Evolutionary conservation across 2,888 invertebrate species (phyloP).

Genomic region (Sminthurides aquaticus): DNA sequence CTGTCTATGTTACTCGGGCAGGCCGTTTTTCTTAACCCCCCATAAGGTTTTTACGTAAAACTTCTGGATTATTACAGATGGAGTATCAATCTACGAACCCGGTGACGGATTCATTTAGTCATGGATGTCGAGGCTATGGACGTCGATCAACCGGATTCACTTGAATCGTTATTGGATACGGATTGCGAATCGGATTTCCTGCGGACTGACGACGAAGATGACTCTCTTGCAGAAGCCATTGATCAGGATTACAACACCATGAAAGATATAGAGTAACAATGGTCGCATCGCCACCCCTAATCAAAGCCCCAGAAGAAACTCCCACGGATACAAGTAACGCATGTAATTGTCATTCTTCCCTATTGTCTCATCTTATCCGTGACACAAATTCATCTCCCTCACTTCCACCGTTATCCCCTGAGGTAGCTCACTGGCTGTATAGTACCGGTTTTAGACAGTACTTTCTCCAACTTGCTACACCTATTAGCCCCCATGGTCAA

Average conservation of each 20-base stretch:
- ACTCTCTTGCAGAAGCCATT: background rate
- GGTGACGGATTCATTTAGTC: no score
- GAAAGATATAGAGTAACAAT: background rate
- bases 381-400: background rate
- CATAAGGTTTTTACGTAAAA: background rate
- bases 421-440: background rate
- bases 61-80: background rate
- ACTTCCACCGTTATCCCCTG: background rate
- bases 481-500: no score
- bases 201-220: no score
- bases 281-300: background rate
- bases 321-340: background rate
- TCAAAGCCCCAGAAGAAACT: background rate
- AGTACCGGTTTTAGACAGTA: no score
- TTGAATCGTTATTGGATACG: background rate
- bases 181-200: no score
- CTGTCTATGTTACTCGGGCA: background rate
- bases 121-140: no score
- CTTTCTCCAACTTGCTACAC: no score
- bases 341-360: background rate
- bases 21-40: background rate
- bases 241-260: background rate
- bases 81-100: background rate
- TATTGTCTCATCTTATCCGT: background rate
- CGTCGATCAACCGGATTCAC: no score